Conservation (phyloP, 2,797 vertebrate genomes). For the Falco cherrug region DNA sequence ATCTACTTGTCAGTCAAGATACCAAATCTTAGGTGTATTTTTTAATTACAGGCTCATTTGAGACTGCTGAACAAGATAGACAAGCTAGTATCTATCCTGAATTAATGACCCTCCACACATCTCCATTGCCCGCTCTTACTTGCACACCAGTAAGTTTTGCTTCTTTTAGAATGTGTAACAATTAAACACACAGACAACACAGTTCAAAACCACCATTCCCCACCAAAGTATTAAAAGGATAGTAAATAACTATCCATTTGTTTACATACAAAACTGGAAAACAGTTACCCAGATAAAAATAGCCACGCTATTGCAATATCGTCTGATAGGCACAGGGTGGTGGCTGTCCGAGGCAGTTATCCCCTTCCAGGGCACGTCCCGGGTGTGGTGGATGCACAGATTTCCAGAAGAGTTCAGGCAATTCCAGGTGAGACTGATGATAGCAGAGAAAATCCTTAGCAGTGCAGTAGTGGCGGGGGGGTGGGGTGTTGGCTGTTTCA, state of each 20-base stretch:
- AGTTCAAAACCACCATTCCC: background rate
- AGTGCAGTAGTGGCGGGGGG: background rate
- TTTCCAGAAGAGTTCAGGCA: background rate
- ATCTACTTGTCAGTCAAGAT: background rate
- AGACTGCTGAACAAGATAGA: background rate
- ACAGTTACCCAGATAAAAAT: background rate
- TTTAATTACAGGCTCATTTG: background rate
- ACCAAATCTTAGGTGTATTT: background rate
- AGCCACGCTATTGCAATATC: background rate
- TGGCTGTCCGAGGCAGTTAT: background rate
- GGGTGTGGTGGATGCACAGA: accelerated
- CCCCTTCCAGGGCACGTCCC: background rate
- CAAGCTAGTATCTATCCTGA: background rate
- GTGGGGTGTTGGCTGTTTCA: background rate
- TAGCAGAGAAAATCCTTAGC: background rate
- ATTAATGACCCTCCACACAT: background rate
- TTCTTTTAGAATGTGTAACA: background rate
- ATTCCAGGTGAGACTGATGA: background rate
- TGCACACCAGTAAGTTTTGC: background rate
- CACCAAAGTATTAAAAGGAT: background rate
- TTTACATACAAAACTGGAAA: background rate
- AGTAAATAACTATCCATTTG: background rate
- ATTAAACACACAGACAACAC: background rate
- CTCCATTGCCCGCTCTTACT: background rate
- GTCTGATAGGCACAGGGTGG: background rate